Evolutionary conservation across 1,140 invertebrate species (phyloP), one percentile per base, ranked within the genome.

Genomic region (Sarcophaga peregrina): DNA sequence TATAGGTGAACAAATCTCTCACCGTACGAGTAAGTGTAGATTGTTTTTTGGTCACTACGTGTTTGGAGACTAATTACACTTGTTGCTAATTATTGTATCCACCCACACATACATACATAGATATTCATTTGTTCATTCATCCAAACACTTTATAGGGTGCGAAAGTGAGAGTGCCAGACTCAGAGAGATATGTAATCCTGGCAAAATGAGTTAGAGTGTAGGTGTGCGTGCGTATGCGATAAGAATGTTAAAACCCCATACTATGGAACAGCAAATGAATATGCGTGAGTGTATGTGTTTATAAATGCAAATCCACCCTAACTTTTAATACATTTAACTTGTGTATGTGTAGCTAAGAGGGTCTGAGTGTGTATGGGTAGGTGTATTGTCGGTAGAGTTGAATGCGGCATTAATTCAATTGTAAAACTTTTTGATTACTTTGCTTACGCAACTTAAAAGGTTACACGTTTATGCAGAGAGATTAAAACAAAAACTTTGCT

Each of bases 1-100:
- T 52, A 52, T 52, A 10, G 50, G 50, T 10, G 8, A 52, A 52
- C 50, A 52, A 52, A 37, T 37, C 25, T 37, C 25, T 37, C 25
- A 37, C 25, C 25, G 25, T 37, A 37, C 4, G 4, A 37, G 25
- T 37, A 4, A 10, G 50, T 52, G 50, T 52, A 52, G 50, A 13
- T 52, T 52, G 8, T 52, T 17, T 68, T 68, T 20, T 68, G 62
- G 62, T 68, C 62, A 68, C n/a, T 68, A 78, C 75, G 75, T 78
- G 75, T 78, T 52, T 78, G 47, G 17, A 78, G 50, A 78, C 75
- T 78, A 78, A 78, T 78, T 78, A 78, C 75, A 78, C 75, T 78
- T 78, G 75, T 78, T 78, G 75, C 75, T 78, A 78, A 78, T 78
- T 78, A 78, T 50, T 50, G 47, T 78, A 17, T n/a, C 75, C 25